Conservation (phyloP, 1,140 invertebrate species). For the Pararge aegeria region DNA sequence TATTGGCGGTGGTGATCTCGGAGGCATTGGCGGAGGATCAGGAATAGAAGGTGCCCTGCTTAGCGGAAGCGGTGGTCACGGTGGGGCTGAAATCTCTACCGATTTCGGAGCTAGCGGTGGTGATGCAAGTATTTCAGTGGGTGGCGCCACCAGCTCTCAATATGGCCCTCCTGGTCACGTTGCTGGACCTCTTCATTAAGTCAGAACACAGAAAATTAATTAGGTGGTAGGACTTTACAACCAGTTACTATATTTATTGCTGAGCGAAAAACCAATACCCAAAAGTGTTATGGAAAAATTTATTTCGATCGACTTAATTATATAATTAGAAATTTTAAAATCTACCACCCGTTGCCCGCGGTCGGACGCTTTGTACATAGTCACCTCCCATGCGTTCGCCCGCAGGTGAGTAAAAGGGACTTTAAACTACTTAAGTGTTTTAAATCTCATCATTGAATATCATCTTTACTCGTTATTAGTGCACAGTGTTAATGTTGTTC, state of each 20-base stretch:
- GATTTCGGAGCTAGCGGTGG: conserved; percentile 56
- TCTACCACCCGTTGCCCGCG: conserved; percentile 30
- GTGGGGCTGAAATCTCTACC: conserved; percentile 49
- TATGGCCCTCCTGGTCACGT: conserved; percentile 71
- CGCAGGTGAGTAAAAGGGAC: conserved; percentile 29
- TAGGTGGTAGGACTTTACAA: conserved; percentile 46
- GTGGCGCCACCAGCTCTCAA: conserved; percentile 61
- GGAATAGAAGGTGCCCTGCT: conserved; percentile 33
- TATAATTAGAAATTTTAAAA: not conserved
- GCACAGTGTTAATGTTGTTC: conserved; percentile 73
- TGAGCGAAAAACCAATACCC: conserved; percentile 34
- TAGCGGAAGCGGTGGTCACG: conserved; percentile 40
- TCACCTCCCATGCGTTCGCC: conserved; percentile 47
- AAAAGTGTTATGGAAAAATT: conserved; percentile 1
- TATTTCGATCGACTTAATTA: not conserved
- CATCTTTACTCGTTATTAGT: conserved; percentile 73
- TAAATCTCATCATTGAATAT: conserved; percentile 43
- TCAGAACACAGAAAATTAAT: conserved; percentile 25
- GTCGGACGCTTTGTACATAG: conserved; percentile 61
- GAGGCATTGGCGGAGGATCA: conserved; percentile 41
- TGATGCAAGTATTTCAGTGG: conserved; percentile 44
- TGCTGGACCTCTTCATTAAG: conserved; percentile 68
- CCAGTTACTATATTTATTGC: conserved; percentile 50
- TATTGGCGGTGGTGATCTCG: conserved; percentile 43
- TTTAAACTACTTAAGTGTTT: conserved; percentile 7